These are phyloP conservation scores for Parambassis ranga DNA, from an alignment of 2,797 vertebrate species.

Conservation along the genomic window DNA sequence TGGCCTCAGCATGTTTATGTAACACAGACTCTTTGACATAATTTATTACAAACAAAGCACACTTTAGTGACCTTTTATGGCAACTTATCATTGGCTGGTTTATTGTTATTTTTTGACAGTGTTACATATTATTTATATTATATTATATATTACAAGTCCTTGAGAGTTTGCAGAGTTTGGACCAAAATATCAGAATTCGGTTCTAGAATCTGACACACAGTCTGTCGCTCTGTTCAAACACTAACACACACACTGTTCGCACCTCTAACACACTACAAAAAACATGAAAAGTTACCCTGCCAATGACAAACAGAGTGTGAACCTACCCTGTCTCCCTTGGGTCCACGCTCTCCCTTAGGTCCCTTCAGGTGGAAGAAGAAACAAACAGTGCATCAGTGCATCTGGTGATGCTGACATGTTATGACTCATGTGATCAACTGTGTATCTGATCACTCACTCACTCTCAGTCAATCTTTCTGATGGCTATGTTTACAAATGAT, in stretches of 20 bases:
- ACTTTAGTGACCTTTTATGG: not conserved
- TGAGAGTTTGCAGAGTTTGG: no score
- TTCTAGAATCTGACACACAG: no score
- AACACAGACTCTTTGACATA: no score
- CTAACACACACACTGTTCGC: not conserved
- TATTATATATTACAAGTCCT: no score
- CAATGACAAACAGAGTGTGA: not conserved
- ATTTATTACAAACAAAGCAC: not conserved
- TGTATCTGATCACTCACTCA: not conserved
- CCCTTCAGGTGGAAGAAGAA: constrained; percentile 61
- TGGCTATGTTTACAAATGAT: not conserved
- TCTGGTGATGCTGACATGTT: not conserved
- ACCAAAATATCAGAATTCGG: no score
- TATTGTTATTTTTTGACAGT: no score
- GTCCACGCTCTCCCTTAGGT: constrained; percentile 88
- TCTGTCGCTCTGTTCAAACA: not conserved
- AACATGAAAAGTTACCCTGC: not conserved
- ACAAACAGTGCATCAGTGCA: not conserved
- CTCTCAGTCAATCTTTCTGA: no score
- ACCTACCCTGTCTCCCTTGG: constrained; percentile 90
- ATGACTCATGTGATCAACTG: not conserved
- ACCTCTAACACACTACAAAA: constrained; percentile 1
- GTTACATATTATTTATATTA: no score
- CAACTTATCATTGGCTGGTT: no score
- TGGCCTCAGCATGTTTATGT: not conserved